Percentiles rank a stretch among this genome's conserved stretches.
phyloP scores from a whole-genome alignment of 2,797 vertebrate species.

The Sparidentex hasta region DNA sequence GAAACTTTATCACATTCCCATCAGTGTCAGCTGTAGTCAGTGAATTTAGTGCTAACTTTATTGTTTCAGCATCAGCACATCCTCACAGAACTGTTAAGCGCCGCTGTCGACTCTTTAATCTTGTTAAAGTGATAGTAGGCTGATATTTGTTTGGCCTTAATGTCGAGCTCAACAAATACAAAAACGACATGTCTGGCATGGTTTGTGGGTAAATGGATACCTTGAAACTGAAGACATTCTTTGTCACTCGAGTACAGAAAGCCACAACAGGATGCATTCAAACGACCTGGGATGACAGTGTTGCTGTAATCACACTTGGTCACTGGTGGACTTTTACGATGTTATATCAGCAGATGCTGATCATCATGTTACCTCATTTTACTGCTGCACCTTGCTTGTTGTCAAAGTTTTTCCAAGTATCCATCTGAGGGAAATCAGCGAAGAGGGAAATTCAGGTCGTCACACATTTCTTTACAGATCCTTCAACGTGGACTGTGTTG shows the following conservation, averaged over 20 bases:
- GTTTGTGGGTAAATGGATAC: background rate
- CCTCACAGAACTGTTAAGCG: background rate
- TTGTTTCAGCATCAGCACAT: background rate
- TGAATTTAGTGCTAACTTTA: background rate
- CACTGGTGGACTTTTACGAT: conserved; percentile 18
- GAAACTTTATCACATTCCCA: background rate
- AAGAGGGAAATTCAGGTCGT: conserved; percentile 5
- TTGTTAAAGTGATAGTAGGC: background rate
- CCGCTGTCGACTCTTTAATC: background rate
- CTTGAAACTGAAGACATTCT: background rate
- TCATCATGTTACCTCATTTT: conserved; percentile 6
- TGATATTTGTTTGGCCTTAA: background rate
- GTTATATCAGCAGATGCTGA: conserved; percentile 21
- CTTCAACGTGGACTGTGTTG: conserved; percentile 6
- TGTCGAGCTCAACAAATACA: background rate
- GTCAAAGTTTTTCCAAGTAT: background rate
- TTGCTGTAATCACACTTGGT: conserved; percentile 36
- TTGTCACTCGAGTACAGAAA: conserved; percentile 11
- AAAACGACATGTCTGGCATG: background rate
- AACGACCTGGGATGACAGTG: conserved; percentile 32
- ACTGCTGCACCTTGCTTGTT: conserved; percentile 28
- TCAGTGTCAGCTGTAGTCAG: background rate
- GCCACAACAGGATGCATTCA: conserved; percentile 33
- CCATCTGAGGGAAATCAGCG: conserved; percentile 22
- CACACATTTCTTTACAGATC: conserved; percentile 23